phyloP scores from a whole-genome alignment of 2,888 invertebrate genomes.

The Drosophila fungiperda region DNA sequence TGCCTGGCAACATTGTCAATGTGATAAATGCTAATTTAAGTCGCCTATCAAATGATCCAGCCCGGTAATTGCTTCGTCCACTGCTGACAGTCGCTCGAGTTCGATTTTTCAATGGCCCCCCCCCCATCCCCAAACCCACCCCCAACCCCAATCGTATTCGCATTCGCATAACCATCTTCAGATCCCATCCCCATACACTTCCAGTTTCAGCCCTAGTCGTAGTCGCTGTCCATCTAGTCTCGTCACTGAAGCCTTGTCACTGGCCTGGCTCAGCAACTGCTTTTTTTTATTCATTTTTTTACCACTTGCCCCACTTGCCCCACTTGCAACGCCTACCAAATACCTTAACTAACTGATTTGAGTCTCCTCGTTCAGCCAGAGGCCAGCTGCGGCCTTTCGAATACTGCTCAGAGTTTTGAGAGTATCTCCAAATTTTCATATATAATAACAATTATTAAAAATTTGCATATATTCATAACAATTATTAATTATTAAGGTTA shows the following conservation, averaged over 20 bases:
- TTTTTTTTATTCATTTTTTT: not conserved
- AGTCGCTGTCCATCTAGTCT: conserved; percentile 15
- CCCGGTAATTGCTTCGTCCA: conserved; percentile 45
- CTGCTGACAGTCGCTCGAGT: conserved; percentile 27
- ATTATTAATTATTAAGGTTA: too few species aligned
- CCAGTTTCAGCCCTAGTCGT: not conserved
- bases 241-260: conserved; percentile 28
- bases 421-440: not conserved
- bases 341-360: not conserved
- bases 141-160: not conserved
- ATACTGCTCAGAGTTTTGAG: not conserved
- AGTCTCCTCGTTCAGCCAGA: not conserved
- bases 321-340: not conserved
- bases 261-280: not conserved
- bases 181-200: not conserved
- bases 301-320: not conserved
- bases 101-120: not conserved
- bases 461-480: too few species aligned
- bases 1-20: conserved; percentile 58
- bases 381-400: not conserved
- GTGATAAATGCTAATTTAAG: conserved; percentile 82
- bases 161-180: not conserved
- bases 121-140: not conserved
- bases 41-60: conserved; percentile 62
- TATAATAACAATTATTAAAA: not conserved